phyloP scores from a whole-genome alignment of 2,797 vertebrate genomes.

The Acanthopagrus latus region DNA sequence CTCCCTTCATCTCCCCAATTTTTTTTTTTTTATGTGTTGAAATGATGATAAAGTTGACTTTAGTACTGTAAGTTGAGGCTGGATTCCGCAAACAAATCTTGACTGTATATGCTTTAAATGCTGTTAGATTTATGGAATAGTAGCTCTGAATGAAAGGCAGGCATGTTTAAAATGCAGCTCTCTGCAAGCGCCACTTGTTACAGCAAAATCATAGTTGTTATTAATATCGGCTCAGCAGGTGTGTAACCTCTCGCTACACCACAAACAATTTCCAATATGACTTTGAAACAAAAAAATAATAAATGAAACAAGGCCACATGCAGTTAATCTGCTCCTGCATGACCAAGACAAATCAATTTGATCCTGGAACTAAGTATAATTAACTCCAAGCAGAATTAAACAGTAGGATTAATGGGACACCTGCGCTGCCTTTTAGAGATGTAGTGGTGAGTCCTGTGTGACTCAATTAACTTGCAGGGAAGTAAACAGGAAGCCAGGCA shows the following conservation, averaged over 20 bases:
- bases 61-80: neutral
- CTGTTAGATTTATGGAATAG: too few relatives aligned
- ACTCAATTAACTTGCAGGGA: conserved; percentile 13
- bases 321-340: conserved; percentile 5
- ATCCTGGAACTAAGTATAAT: conserved; percentile 45
- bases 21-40: neutral
- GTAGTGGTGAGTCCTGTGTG: neutral
- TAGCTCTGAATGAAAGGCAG: neutral
- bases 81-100: neutral
- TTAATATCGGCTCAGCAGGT: conserved; percentile 4
- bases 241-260: conserved; percentile 6
- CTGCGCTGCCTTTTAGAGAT: conserved; percentile 10
- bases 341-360: conserved; percentile 3
- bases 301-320: conserved; percentile 6
- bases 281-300: conserved; percentile 8
- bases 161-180: neutral
- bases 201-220: neutral
- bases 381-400: conserved; percentile 25
- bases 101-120: neutral
- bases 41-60: neutral
- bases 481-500: neutral
- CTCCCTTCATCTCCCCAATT: neutral
- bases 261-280: neutral
- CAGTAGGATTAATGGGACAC: conserved; percentile 17
- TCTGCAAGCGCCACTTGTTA: neutral